A percentile compares a stretch with the other conserved stretches of the same genome.
phyloP scores from a whole-genome alignment of 2,888 invertebrate genomes.

The Mythimna pallens region DNA sequence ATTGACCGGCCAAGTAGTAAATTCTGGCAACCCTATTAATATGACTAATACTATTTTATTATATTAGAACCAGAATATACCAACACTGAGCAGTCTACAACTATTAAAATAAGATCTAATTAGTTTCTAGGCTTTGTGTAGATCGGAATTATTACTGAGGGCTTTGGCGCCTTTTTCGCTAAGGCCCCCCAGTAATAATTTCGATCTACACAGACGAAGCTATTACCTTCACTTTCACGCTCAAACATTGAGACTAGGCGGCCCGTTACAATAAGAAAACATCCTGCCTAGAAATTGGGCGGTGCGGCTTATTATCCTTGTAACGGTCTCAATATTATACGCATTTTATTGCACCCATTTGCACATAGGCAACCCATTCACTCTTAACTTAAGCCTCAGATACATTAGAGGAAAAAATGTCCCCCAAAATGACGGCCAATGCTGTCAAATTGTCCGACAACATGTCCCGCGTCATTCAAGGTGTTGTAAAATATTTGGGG shows the following conservation, averaged over 20 bases:
- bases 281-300: constrained; percentile 20
- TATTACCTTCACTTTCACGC: constrained; percentile 1
- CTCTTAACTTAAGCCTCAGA: no score
- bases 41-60: constrained; percentile 28
- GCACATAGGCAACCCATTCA: no score
- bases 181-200: not conserved
- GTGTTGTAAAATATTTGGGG: no score
- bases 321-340: constrained; percentile 8
- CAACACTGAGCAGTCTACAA: constrained; percentile 40
- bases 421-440: no score
- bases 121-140: constrained; percentile 22
- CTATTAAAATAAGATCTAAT: constrained; percentile 27
- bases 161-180: not conserved
- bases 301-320: constrained; percentile 13
- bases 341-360: no score
- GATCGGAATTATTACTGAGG: constrained; percentile 1
- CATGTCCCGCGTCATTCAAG: no score
- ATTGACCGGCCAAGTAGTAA: constrained; percentile 40
- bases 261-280: constrained; percentile 22
- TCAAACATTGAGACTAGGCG: not conserved
- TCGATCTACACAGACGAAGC: constrained; percentile 12
- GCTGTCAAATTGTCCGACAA: no score
- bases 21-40: constrained; percentile 39
- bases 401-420: no score
- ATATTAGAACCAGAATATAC: constrained; percentile 38